Evolutionary conservation across 2,113 vertebrate species (phyloP).

Genomic region (Daphoenositta chrysoptera): DNA sequence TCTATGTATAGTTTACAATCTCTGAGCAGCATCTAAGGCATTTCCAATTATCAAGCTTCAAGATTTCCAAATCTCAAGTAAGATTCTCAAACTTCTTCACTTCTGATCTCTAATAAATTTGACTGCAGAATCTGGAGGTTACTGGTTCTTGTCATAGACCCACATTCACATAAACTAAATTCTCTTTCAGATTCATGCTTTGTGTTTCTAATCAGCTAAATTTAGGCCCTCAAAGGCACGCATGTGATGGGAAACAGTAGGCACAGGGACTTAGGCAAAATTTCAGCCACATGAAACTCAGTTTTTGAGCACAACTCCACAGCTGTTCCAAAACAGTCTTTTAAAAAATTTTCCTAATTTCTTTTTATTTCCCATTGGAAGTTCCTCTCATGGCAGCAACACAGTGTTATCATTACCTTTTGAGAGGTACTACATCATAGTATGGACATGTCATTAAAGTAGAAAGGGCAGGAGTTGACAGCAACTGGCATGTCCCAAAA

Average conservation of each 20-base stretch:
- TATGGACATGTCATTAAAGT: not conserved
- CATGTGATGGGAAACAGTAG: not conserved
- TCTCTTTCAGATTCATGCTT: not conserved
- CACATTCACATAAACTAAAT: not conserved
- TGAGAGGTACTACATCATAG: not conserved
- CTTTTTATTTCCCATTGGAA: not conserved
- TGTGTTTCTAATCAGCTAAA: not conserved
- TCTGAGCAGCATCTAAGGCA: not conserved
- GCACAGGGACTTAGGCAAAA: not conserved
- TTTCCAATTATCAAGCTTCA: too few species aligned
- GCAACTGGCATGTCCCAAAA: not conserved
- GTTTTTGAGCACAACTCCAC: not conserved
- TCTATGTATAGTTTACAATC: not conserved
- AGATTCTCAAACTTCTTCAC: not conserved
- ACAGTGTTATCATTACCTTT: not conserved
- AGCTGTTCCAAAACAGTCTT: not conserved
- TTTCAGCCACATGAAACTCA: not conserved
- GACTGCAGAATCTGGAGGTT: not conserved
- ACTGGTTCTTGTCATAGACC: not conserved
- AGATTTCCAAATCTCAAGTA: too few species aligned
- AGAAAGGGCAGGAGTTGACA: not conserved
- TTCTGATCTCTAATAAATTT: not conserved
- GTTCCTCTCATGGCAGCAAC: not conserved
- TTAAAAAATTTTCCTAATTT: not conserved
- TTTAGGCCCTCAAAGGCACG: not conserved